phyloP scores from a whole-genome alignment of 1,140 invertebrate genomes.

The Mizuhopecten yessoensis region DNA sequence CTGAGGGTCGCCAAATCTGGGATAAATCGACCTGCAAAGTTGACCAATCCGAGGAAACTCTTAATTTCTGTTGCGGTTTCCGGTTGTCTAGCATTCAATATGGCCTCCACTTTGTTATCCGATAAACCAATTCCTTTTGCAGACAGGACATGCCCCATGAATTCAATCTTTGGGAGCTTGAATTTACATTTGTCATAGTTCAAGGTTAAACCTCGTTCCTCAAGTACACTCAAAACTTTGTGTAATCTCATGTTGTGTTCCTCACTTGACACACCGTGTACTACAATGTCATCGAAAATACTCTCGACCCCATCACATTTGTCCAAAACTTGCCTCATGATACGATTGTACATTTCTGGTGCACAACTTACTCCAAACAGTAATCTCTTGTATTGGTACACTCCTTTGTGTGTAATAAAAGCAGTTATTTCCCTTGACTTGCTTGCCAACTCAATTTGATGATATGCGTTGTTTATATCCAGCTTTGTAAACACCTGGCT shows the following conservation, averaged over 20 bases:
- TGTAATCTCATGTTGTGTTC: constrained; percentile 59
- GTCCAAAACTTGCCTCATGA: constrained; percentile 53
- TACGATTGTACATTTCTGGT: constrained; percentile 63
- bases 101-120: constrained; percentile 52
- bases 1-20: constrained; percentile 44
- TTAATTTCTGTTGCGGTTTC: constrained; percentile 57
- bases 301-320: constrained; percentile 62
- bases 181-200: constrained; percentile 69
- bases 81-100: constrained; percentile 57
- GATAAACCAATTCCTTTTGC: constrained; percentile 56
- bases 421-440: constrained; percentile 59
- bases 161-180: constrained; percentile 58
- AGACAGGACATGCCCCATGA: constrained; percentile 69
- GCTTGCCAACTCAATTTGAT: neutral
- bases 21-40: constrained; percentile 61
- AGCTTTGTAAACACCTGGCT: neutral
- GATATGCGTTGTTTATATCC: neutral
- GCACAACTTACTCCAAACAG: constrained; percentile 59
- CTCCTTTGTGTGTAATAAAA: constrained; percentile 60
- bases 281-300: constrained; percentile 67
- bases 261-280: constrained; percentile 57
- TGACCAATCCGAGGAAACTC: constrained; percentile 69
- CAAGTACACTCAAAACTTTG: constrained; percentile 57
- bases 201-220: constrained; percentile 60
- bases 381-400: constrained; percentile 57